Percentiles rank a stretch among this genome's conserved stretches.
phyloP scores from a whole-genome alignment of 2,113 vertebrate species.

The Nesogale talazaci region DNA sequence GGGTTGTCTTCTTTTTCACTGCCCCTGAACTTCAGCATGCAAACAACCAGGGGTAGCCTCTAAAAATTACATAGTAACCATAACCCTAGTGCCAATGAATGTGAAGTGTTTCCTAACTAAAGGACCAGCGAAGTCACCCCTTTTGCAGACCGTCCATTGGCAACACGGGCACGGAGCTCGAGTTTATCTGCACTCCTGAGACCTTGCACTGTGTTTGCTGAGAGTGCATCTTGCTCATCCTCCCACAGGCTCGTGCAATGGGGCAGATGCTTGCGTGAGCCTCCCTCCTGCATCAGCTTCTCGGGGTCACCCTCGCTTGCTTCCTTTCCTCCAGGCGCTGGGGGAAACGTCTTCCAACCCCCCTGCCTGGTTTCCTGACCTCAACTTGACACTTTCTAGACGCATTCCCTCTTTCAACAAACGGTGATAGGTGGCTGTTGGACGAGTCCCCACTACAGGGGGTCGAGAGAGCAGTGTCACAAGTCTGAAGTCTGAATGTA shows the following conservation, averaged over 20 bases:
- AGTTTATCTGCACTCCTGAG: neutral
- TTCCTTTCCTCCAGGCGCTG: neutral
- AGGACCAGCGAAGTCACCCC: neutral
- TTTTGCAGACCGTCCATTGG: neutral
- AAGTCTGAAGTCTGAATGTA: neutral
- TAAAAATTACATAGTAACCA: neutral
- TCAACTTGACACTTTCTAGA: neutral
- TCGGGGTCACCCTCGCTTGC: neutral
- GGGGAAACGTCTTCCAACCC: neutral
- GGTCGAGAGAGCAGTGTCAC: neutral
- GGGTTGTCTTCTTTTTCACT: no score
- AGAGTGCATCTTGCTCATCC: accelerated
- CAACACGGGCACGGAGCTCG: neutral
- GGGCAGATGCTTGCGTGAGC: neutral
- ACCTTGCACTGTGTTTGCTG: neutral
- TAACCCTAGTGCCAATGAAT: neutral
- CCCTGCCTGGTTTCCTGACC: neutral
- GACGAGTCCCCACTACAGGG: neutral
- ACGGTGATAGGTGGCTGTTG: neutral
- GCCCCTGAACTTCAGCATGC: no score
- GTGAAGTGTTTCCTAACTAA: neutral
- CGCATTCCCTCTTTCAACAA: neutral
- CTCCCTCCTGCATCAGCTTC: neutral
- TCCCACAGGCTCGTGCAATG: neutral
- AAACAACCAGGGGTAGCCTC: neutral